These are phyloP conservation scores for Eulemur albifrons DNA, from an alignment of 2,797 vertebrate species.

Conservation along the genomic window DNA sequence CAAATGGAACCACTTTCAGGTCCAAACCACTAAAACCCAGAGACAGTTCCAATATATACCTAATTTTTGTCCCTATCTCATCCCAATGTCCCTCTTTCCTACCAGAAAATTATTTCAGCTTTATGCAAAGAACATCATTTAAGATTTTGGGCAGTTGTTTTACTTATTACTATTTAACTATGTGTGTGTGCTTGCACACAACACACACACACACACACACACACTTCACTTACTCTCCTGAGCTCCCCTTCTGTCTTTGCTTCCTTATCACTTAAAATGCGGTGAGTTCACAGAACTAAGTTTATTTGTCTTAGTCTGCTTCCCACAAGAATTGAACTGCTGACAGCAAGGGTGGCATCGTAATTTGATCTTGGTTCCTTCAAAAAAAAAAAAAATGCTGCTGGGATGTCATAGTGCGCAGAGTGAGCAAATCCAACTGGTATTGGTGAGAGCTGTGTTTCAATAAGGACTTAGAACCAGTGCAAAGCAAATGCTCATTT, in stretches of 20 bases:
- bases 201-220: no score
- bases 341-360: background rate
- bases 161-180: background rate
- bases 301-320: background rate
- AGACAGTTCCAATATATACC: background rate
- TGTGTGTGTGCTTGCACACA: no score
- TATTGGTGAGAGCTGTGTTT: background rate
- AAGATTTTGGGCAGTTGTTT: background rate
- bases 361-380: background rate
- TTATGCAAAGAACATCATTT: background rate
- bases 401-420: background rate
- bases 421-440: background rate
- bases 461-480: background rate
- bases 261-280: background rate
- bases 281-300: background rate
- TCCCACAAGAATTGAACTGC: slow-evolving; percentile 13
- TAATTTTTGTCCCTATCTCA: background rate
- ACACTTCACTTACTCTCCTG: accelerated
- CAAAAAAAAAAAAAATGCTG: background rate
- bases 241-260: background rate
- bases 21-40: background rate
- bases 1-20: background rate
- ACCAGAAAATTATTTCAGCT: background rate
- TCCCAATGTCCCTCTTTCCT: background rate
- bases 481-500: background rate